Percentiles rank a stretch among this genome's conserved stretches.
Evolutionary conservation across 1,140 invertebrate genomes (phyloP).

Genomic region (Galendromus occidentalis): DNA sequence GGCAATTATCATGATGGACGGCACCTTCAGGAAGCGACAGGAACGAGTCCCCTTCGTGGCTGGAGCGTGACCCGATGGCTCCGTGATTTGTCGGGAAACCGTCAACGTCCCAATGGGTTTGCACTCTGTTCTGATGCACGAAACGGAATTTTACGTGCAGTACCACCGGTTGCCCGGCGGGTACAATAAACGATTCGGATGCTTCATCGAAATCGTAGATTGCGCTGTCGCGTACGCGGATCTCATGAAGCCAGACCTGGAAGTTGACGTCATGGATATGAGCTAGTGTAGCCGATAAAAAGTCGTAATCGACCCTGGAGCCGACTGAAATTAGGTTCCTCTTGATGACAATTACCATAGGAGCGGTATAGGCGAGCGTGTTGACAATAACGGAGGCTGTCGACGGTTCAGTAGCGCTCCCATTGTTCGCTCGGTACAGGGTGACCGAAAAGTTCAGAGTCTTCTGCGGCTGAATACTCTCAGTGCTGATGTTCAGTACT

Average conservation of each 20-base stretch:
- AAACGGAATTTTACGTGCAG: constrained; percentile 3
- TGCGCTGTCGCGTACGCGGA: background rate
- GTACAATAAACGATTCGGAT: background rate
- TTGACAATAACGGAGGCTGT: background rate
- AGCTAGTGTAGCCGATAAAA: too few relatives aligned
- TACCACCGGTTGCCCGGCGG: background rate
- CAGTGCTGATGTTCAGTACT: constrained; percentile 6
- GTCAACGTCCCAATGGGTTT: constrained; percentile 6
- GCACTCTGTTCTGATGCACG: background rate
- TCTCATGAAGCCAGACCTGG: background rate
- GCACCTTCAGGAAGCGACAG: background rate
- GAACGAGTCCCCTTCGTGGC: constrained; percentile 2
- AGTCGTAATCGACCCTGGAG: too few relatives aligned
- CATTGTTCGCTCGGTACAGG: constrained; percentile 1
- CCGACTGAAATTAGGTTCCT: too few relatives aligned
- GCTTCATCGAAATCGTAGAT: background rate
- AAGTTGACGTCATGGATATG: too few relatives aligned
- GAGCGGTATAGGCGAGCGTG: background rate
- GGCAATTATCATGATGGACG: background rate
- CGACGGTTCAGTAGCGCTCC: background rate
- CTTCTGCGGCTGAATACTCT: background rate
- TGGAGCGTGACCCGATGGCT: background rate
- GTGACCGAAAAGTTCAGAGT: constrained; percentile 6
- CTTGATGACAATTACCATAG: background rate
- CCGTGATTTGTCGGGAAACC: background rate